Base-by-base conservation (phyloP, 64 coral and sea anemone species). In the Anthopleura sola region DNA sequence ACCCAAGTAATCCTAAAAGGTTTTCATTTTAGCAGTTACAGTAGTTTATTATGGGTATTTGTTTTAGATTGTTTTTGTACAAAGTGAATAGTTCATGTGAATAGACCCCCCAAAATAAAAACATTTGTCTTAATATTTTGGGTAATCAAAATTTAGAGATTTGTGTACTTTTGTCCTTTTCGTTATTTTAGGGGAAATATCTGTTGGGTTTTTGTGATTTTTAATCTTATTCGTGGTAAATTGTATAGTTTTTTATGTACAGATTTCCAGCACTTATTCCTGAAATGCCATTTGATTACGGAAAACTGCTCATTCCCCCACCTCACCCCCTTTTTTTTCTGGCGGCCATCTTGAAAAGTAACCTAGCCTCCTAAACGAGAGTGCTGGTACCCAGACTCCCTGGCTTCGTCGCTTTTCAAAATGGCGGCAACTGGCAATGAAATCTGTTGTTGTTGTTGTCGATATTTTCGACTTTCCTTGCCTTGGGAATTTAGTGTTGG, bases 241-340 rank as follows among this genome's bases (percentile, higher is more conserved):
- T 62, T 62, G 58, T 62, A 62, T 62, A 62, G 23, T 62, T 23
- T 62, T 44, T 62, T 62, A 62, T 62, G 58, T 62, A 62, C 58
- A 62, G 58, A 62, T 62, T 62, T 62, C 58, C 23, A 62, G 24
- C 58, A 28, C 58, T 62, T n/a, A n/a, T 9, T 62, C 21, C 58
- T 26, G 9, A 62, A 4, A 7, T 23, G 7, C 24, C 5, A 62
- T 58, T 58, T 58, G 18, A 58, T 21, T 17, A 21, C 14, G 55
- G 21, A 62, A 62, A 28, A 62, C 58, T n/a, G 58, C 58, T 62
- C 23, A 7, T 26, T 62, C 7, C 11, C n/a, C n/a, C n/a, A n/a
- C n/a, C n/a, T n/a, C n/a, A n/a, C n/a, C 11, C 21, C n/a, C n/a
- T 26, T 6, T n/a, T 11, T 3, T 56, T 21, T 20, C n/a, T 21